Base-by-base conservation (phyloP, 1,140 invertebrate species). In the Riptortus pedestris region DNA sequence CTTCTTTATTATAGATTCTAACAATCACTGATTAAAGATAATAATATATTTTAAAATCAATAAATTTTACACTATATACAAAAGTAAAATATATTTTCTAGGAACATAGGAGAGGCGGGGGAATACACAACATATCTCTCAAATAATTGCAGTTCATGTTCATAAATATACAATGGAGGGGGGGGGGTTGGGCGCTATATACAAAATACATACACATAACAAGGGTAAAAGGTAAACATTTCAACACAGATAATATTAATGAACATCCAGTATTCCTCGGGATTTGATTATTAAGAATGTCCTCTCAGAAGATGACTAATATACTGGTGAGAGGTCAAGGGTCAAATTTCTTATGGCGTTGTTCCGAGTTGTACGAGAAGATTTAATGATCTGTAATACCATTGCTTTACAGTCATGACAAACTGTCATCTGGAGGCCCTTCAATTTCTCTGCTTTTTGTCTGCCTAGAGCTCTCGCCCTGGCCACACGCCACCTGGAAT, bases 351-450 rank as follows among this genome's bases (percentile, higher is more conserved):
- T 82, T 66, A 90, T 80, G 65, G 87, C 83, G 72, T 86, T 85
- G 76, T 87, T 87, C 64, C 88, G 82, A 59, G 84, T 86, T 43
- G 84, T 85, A 70, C 87, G 81, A 9, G 87, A 88, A 16, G 86
- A 88, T 74, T 88, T 88, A 70, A 95, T 93, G 71, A 95, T 93
- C 76, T 95, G 90, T 66, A 91, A 81, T 31, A 96, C 88, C 87
- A 96, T 90, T 9, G 88, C 85, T 72, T 93, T 92, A 76, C 93
- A 97, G 77, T 96, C 93, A 71, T 91, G 85, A 74, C 93, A 97
- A 20, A 96, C 91, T 31, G 86, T 83, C 82, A 93, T 90, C 69
- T 88, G 81, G 38, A 90, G 82, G 52, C 89, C 89, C 67, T 85
- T 82, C 64, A 87, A 73, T 60, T 83, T 79, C 71, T 88, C 83